Evolutionary conservation across 1,140 invertebrate species (phyloP).

Genomic region (Drosophila arizonae): DNA sequence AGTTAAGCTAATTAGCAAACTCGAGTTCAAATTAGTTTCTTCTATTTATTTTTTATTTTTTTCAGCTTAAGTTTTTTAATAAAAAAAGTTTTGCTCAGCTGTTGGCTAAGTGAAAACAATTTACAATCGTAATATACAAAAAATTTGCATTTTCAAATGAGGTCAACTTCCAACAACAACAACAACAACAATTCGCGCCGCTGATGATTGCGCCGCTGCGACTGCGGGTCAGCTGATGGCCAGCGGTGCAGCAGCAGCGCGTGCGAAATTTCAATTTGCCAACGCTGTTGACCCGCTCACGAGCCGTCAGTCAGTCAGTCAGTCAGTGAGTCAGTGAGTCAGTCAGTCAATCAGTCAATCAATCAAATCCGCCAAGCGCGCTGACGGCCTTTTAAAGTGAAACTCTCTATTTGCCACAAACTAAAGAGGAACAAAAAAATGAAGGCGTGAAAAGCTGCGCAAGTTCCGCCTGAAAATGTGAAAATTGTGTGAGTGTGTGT

Average conservation of each 20-base stretch:
- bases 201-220: slow-evolving; percentile 1
- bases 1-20: no score
- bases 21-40: no score
- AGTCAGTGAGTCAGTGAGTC: slow-evolving; percentile 22
- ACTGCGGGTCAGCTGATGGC: slow-evolving; percentile 33
- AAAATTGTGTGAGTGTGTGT: not conserved
- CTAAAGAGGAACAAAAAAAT: not conserved
- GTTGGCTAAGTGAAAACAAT: no score
- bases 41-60: no score
- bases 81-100: no score
- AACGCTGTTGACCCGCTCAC: slow-evolving; percentile 6
- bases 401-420: slow-evolving; percentile 21
- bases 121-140: not conserved
- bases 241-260: slow-evolving; percentile 18
- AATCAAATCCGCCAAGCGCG: not conserved
- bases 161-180: not conserved
- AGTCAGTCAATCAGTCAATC: slow-evolving; percentile 16
- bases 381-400: slow-evolving; percentile 13
- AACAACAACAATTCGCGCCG: not conserved
- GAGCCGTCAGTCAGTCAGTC: slow-evolving; percentile 7
- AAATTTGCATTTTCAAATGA: slow-evolving; percentile 5
- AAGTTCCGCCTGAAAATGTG: slow-evolving; percentile 15
- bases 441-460: slow-evolving; percentile 26
- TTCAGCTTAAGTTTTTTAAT: no score
- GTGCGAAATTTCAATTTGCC: slow-evolving; percentile 38